Conservation (phyloP, 1,140 invertebrate species). For the Neodiprion fabricii region DNA sequence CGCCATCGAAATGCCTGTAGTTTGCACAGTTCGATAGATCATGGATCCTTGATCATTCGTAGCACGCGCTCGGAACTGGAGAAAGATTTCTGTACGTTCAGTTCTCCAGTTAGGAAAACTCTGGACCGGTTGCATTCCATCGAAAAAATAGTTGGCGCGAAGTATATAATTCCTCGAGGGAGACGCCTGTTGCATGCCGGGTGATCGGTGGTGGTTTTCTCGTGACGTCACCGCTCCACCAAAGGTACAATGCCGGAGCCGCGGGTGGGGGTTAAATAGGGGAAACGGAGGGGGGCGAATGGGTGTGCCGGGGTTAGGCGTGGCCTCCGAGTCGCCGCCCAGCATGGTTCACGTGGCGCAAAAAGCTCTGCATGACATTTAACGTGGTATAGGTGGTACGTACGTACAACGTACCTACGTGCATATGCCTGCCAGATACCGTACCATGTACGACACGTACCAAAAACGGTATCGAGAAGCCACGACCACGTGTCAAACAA, state of each 20-base stretch:
- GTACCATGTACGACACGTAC: no score
- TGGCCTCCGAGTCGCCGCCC: neutral
- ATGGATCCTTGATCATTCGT: no score
- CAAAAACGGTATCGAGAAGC: no score
- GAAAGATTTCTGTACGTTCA: no score
- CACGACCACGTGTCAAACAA: no score
- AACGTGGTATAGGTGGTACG: no score
- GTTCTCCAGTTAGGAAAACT: no score
- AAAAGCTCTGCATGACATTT: neutral
- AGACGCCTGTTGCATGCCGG: slow-evolving; percentile 57
- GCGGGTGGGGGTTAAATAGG: slow-evolving; percentile 21
- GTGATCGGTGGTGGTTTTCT: slow-evolving; percentile 21
- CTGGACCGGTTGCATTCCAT: no score
- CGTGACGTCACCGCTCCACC: slow-evolving; percentile 43
- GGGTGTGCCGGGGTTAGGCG: slow-evolving; percentile 3
- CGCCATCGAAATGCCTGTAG: neutral
- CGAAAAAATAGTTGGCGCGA: neutral
- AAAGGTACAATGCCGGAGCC: neutral
- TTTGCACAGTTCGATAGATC: no score
- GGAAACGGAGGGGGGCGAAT: slow-evolving; percentile 9
- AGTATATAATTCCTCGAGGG: neutral
- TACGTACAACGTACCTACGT: no score
- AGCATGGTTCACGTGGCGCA: neutral
- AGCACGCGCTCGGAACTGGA: no score
- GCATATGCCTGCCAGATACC: no score